These are phyloP conservation scores for Speoplatyrhinus poulsoni DNA, from an alignment of 2,113 vertebrate species.

Conservation along the genomic window DNA sequence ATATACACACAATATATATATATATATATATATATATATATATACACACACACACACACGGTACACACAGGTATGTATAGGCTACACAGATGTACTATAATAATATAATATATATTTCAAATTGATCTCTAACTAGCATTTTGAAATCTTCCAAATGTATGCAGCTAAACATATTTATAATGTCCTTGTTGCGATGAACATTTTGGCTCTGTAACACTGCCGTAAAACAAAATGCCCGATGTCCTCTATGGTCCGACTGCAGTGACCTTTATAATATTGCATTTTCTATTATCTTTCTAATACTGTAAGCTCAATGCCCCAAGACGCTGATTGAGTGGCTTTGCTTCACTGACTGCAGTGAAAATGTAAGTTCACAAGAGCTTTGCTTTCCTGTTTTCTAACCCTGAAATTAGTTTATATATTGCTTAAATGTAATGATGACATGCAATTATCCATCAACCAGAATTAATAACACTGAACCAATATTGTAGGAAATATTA, in stretches of 20 bases:
- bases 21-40: background rate
- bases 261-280: slow-evolving; percentile 4
- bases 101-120: background rate
- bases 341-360: slow-evolving; percentile 4
- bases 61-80: too few relatives aligned
- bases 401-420: slow-evolving; percentile 1
- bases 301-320: background rate
- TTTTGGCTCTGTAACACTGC: background rate
- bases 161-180: too few relatives aligned
- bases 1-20: background rate
- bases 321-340: background rate
- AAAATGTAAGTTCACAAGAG: background rate
- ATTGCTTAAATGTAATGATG: background rate
- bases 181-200: too few relatives aligned
- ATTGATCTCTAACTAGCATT: background rate
- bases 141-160: too few relatives aligned
- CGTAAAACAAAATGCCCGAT: background rate
- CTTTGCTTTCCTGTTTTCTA: background rate
- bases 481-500: background rate
- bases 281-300: slow-evolving; percentile 21
- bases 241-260: background rate
- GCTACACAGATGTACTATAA: too few relatives aligned
- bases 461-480: background rate
- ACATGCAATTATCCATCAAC: background rate
- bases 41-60: background rate